Evolutionary conservation across 2,888 invertebrate genomes (phyloP), one percentile per base, ranked within the genome.

Genomic region (Eupelmus urozonus): DNA sequence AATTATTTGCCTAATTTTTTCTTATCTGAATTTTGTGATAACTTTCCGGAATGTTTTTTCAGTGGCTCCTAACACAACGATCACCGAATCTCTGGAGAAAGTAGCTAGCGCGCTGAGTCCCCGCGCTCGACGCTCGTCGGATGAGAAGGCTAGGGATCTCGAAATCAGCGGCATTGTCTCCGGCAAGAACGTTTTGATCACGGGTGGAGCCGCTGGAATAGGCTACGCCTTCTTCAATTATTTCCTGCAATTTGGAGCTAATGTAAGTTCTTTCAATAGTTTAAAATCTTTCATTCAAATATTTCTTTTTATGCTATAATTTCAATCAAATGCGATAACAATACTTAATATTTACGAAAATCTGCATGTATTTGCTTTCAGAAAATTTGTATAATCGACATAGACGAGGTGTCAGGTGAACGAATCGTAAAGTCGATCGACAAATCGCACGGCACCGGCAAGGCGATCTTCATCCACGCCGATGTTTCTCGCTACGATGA

Each of bases 151-250:
- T 2, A 86, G 84, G 40, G 88, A 88, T 53, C 71, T 85, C n/a
- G 88, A 88, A 71, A 87, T 87, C 71, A 86, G 83, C 53, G 84
- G 85, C 4, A 66, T 88, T 0, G 85, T 88, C 29, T 86, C 86
- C 9, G 87, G 85, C 0, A 88, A 86, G 72, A 88, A 88, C 63
- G 82, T 88, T 40, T 62, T 88, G 0, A 86, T 88, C 73, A 88
- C 88, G 29, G 88, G 88, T 0, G 88, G 88, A 66, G 87, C 85
- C 2, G 81, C 84, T 0, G 88, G 88, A n/a, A 82, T 88, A 16
- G 88, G 88, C 0, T 78, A 83, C 57, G 87, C 88, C 2, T 88
- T 88, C 62, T 84, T 87, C 40, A 87, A 85, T 80, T 84, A 86
- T 27, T 88, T 88, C 25, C 67, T 88, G 1, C 87, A 86, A 55